Base-by-base conservation (phyloP, 2,113 vertebrate species). In the Microcebus griseorufus region DNA sequence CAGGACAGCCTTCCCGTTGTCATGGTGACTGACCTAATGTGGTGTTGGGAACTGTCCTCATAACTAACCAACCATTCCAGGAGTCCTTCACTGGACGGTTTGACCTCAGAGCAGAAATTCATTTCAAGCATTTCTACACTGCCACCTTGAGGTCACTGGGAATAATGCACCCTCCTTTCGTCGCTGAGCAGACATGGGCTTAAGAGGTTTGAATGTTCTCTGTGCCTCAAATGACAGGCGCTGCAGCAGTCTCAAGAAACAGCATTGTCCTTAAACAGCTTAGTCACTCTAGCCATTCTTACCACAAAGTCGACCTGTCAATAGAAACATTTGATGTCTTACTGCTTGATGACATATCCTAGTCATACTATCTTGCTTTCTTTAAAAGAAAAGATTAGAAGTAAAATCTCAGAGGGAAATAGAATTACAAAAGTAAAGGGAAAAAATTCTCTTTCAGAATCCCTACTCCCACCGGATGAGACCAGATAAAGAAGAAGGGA, bases 111-210 rank as follows among this genome's bases (percentile, higher is more conserved):
- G 0, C 20, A 18, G 72, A 80, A 42, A 58, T 93, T 82, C 18
- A 23, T 67, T 69, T 79, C 20, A 22, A 73, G 83, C 4, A 53
- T 84, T 65, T 97, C 87, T 65, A 13, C 45, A 65, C 84, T 76
- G 95, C 96, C 96, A 78, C 75, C 95, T 90, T 17, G 53, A 95
- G 90, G 62, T 73, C 23, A 23, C 48, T 4, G n/a, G 37, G 25
- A 81, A 45, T 18, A 55, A 29, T 25, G 62, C 27, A 25, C 55
- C 42, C 25, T 83, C n/a, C 23, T 67, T 53, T 20, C 53, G 69
- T 85, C n/a, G 23, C 22, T 8, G 20, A n/a, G 5, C 16, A 4
- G 39, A 70, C 48, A 20, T 6, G 12, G 5, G 4, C n/a, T 39
- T 13, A 11, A 2, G 25, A 34, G 86, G 20, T 18, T 18, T 27